phyloP scores from a whole-genome alignment of 1,140 invertebrate genomes.

The silkworm (Bombyx mori) region DNA sequence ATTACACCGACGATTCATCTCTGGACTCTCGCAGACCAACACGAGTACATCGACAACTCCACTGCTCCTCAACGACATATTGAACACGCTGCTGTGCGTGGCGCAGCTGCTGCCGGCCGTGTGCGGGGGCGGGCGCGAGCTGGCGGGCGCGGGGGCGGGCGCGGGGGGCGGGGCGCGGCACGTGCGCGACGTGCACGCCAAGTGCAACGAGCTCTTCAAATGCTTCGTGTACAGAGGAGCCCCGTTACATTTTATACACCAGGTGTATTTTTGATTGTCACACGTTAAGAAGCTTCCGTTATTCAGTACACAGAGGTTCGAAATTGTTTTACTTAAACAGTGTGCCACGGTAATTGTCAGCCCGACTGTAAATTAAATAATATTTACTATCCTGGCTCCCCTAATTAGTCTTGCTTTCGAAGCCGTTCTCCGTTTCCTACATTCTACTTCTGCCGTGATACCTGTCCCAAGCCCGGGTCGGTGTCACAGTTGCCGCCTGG shows the following conservation, averaged over 20 bases:
- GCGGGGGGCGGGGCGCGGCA: slow-evolving; percentile 73
- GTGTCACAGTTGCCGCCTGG: too few relatives aligned
- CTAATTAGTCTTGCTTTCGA: too few relatives aligned
- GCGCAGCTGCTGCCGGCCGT: slow-evolving; percentile 77
- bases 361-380: too few relatives aligned
- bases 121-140: slow-evolving; percentile 74
- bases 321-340: too few relatives aligned
- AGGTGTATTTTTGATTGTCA: slow-evolving; percentile 64
- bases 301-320: too few relatives aligned
- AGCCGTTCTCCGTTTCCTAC: too few relatives aligned
- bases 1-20: neutral
- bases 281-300: neutral
- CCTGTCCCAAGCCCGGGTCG: too few relatives aligned
- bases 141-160: slow-evolving; percentile 68
- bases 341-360: too few relatives aligned
- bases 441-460: too few relatives aligned
- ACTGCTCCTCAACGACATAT: slow-evolving; percentile 77
- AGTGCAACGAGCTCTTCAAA: slow-evolving; percentile 81
- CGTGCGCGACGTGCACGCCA: slow-evolving; percentile 82
- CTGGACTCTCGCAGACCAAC: slow-evolving; percentile 62
- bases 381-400: too few relatives aligned
- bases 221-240: slow-evolving; percentile 80
- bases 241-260: slow-evolving; percentile 79
- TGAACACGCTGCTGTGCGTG: slow-evolving; percentile 81
- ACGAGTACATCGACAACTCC: slow-evolving; percentile 75